Evolutionary conservation across 2,113 vertebrate species (phyloP), one percentile per base, ranked within the genome.

Genomic region (Procavia capensis): DNA sequence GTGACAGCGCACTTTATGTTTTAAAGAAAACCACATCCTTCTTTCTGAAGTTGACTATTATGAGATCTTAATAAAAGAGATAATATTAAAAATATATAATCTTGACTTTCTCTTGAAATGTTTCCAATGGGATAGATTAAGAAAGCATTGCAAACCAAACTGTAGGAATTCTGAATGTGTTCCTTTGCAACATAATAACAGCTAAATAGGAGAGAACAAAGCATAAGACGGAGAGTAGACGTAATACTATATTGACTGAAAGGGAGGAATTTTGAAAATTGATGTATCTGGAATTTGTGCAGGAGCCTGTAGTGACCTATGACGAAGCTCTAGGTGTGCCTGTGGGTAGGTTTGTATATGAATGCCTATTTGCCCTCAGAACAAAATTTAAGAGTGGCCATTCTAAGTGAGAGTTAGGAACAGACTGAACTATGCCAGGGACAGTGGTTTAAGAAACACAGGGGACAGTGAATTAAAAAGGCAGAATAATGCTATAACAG

Each of bases 121-220:
- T 87, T 96, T 93, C 70, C 80, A 97, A 97, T 93, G 59, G 66
- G 80, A 76, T 95, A 97, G 92, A 63, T 95, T 82, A 96, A 96
- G 94, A 95, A 76, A 93, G 14, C 27, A 85, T 61, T 96, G 25
- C 87, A 57, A 47, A 89, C 22, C 5, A 29, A 94, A 57, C 31
- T 66, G 39, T 47, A 76, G n/a, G 50, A 81, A n/a, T 85, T 96
- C 29, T 84, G 90, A 96, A 92, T 64, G 41, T 82, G 68, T 45
- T 86, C 63, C 80, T 90, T 97, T 97, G 74, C 47, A 94, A 80
- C 22, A 90, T 54, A 6, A 36, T 54, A 95, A 86, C 91, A 29
- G 25, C 87, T 87, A 97, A 90, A 85, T 59, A 85, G 68, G n/a
- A 95, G 88, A 87, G 50, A 91, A 45, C 31, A 85, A 96, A 96